Evolutionary conservation across 2,888 invertebrate species (phyloP), one percentile per base, ranked within the genome.

Genomic region (Noctua janthe): DNA sequence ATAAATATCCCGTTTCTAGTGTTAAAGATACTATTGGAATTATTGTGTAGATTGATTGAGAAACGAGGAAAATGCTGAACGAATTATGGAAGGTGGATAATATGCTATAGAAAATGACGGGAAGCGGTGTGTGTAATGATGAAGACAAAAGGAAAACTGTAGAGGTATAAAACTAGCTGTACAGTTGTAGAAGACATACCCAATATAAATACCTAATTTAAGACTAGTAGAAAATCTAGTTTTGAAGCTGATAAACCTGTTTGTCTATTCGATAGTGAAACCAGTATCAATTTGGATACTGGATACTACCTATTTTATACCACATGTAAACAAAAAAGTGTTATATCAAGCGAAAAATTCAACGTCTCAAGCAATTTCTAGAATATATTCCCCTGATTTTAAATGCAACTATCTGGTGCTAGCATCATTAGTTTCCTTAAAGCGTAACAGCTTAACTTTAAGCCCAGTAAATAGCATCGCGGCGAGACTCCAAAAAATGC

Each of bases 401-500:
- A 89, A 88, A 89, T 84, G 78, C 83, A 83, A 84, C 80, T 89
- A 88, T 88, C 89, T 88, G 82, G 86, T 70, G 88, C 88, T 83
- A 89, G 89, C 76, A 78, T 85, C 87, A 88, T 92, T 91, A 89
- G 91, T 92, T 92, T 91, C 89, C 87, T 90, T 84, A 90, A 90
- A 90, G 85, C 89, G 89, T 91, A 89, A 89, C 90, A 90, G 92
- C 92, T 92, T 93, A 93, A 91, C 89, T 92, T 94, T 94, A 94
- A 94, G 92, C 92, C 91, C 85, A 92, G 93, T 92, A 93, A 94
- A 94, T 93, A 94, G 90, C 88, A 88, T 92, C 80, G 88, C 92
- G 90, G 91, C 92, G 91, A 91, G 93, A 94, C 93, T 94, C 94
- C 94, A 96, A 96, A 96, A 64, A 95, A 94, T 95, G 93, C 94